A percentile compares a stretch with the other conserved stretches of the same genome.
Conservation (phyloP, 2,888 invertebrate genomes). For the Tetanocera ferruginea region DNA sequence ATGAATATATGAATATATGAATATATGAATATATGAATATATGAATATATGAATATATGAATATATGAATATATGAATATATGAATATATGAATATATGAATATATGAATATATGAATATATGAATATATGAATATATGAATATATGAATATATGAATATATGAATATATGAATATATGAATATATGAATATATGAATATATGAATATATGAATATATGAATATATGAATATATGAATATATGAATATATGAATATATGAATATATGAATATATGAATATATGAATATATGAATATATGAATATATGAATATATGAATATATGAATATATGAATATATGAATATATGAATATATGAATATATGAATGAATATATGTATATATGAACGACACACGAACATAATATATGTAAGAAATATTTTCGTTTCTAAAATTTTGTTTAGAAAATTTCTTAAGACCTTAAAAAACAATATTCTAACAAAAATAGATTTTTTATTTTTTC, state of each 20-base stretch:
- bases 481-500: too few relatives aligned
- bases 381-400: too few relatives aligned
- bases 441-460: too few relatives aligned
- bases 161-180: neutral
- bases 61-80: neutral
- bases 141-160: neutral
- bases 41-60: neutral
- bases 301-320: conserved; percentile 16
- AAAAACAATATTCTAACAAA: too few relatives aligned
- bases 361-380: conserved; percentile 12
- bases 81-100: neutral
- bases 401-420: too few relatives aligned
- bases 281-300: conserved; percentile 16
- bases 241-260: conserved; percentile 1
- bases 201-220: neutral
- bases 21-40: neutral
- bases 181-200: neutral
- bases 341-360: conserved; percentile 15
- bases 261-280: conserved; percentile 4
- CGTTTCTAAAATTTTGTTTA: too few relatives aligned
- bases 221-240: neutral
- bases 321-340: conserved; percentile 15
- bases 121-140: neutral
- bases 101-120: neutral
- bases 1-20: neutral